phyloP scores from a whole-genome alignment of 2,888 invertebrate species.

The Halocaridina rubra region DNA sequence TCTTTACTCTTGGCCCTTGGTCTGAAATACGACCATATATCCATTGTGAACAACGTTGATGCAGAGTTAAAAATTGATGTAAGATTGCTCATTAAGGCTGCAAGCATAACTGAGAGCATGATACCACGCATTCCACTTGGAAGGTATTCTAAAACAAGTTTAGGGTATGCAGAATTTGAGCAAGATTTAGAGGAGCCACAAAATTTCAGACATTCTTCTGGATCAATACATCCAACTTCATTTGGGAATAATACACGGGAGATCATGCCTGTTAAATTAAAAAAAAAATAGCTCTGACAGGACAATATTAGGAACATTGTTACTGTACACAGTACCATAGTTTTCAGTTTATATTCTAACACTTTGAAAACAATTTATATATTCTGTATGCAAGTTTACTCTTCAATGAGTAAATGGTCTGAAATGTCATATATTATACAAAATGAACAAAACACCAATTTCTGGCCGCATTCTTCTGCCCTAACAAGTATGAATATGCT shows the following conservation, averaged over 20 bases:
- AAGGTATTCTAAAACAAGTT: conserved; percentile 70
- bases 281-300: not conserved
- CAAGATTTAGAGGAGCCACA: conserved; percentile 70
- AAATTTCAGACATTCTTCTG: conserved; percentile 69
- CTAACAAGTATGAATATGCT: too few species aligned
- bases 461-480: too few species aligned
- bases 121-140: conserved; percentile 69
- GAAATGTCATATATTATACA: too few species aligned
- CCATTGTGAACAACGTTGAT: conserved; percentile 72
- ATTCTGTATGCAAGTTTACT: too few species aligned
- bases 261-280: conserved; percentile 70
- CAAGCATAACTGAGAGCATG: conserved; percentile 72
- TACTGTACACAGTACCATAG: not conserved
- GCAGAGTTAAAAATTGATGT: conserved; percentile 73
- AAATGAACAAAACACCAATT: too few species aligned
- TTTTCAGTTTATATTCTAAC: too few species aligned
- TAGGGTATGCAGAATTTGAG: conserved; percentile 72
- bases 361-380: too few species aligned
- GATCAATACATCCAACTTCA: conserved; percentile 69
- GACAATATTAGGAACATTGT: not conserved
- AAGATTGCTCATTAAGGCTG: conserved; percentile 72
- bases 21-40: conserved; percentile 70
- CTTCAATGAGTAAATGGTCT: too few species aligned
- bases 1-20: conserved; percentile 68
- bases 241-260: conserved; percentile 70